Conservation (phyloP, 2,797 vertebrate genomes). For the Threskiornis aethiopicus region DNA sequence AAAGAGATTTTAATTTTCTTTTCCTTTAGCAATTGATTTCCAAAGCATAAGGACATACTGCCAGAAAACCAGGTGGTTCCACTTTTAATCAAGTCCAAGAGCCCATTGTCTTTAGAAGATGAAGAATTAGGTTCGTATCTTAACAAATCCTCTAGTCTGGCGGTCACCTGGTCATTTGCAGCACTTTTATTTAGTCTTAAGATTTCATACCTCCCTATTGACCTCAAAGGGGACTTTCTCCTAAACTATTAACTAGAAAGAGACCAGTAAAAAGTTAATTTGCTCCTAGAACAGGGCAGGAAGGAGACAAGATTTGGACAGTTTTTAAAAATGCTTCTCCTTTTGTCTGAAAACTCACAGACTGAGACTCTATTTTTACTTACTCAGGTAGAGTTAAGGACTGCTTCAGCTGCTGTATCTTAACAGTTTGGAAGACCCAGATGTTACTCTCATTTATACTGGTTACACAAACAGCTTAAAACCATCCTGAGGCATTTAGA, state of each 20-base stretch:
- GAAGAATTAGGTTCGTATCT: background rate
- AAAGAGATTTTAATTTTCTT: background rate
- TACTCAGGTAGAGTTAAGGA: background rate
- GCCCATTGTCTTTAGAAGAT: background rate
- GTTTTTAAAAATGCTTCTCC: background rate
- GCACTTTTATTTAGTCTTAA: background rate
- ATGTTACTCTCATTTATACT: background rate
- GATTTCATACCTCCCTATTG: background rate
- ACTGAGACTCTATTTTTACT: background rate
- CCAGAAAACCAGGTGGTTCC: background rate
- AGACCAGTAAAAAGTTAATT: background rate
- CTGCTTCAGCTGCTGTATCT: background rate
- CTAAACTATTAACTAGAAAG: background rate
- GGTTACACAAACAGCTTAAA: background rate
- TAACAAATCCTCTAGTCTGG: background rate
- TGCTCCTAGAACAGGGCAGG: background rate
- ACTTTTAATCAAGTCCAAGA: background rate
- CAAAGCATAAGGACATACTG: background rate
- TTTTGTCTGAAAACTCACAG: background rate
- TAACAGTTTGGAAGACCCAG: background rate
- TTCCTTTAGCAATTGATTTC: background rate
- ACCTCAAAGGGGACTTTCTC: background rate
- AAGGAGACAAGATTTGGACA: background rate
- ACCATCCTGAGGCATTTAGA: background rate
- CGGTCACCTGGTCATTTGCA: background rate